phyloP scores from a whole-genome alignment of 2,797 vertebrate species.

The Pseudochromis fuscus region DNA sequence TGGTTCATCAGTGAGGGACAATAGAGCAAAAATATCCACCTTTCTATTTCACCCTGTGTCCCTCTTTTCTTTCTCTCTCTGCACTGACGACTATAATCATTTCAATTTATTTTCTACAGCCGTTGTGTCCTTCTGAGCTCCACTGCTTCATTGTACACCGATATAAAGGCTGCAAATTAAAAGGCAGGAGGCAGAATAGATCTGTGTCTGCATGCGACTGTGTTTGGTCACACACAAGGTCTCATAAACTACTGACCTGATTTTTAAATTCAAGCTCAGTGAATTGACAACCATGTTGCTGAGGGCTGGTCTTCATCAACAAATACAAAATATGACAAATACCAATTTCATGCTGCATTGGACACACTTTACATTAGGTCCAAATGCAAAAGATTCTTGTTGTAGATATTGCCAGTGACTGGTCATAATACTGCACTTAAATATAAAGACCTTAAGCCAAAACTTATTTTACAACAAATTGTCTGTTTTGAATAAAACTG shows the following conservation, averaged over 20 bases:
- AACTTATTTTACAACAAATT: neutral
- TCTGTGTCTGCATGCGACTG: constrained; percentile 2
- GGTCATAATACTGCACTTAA: constrained; percentile 1
- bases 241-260: constrained; percentile 16
- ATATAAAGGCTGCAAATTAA: constrained; percentile 49
- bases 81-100: constrained; percentile 46
- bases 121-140: constrained; percentile 29
- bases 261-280: constrained; percentile 23
- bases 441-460: neutral
- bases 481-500: neutral
- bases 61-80: constrained; percentile 36
- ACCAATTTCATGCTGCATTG: too few relatives aligned
- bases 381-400: neutral
- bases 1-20: constrained; percentile 50
- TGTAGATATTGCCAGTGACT: neutral
- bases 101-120: constrained; percentile 55
- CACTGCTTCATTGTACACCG: constrained; percentile 28
- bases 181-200: constrained; percentile 28
- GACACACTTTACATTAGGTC: neutral
- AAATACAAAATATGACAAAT: too few relatives aligned
- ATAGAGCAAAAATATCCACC: constrained; percentile 57
- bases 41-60: constrained; percentile 47
- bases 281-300: neutral
- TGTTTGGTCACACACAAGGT: constrained; percentile 32
- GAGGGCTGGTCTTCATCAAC: neutral